Conservation (phyloP, 2,113 vertebrate species). For the Oryctolagus cuniculus region DNA sequence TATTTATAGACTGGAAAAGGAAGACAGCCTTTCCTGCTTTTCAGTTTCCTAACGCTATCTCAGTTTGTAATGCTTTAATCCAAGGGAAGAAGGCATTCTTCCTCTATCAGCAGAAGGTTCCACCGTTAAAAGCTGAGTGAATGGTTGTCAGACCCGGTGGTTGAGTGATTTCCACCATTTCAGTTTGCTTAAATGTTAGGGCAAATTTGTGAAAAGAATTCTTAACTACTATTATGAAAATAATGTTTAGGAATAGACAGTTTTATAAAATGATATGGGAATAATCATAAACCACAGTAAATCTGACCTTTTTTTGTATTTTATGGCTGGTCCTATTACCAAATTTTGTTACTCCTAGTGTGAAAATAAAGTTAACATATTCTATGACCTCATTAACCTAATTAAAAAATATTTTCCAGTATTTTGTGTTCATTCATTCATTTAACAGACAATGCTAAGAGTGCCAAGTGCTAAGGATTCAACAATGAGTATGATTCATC, state of each 20-base stretch:
- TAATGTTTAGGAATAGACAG: no score
- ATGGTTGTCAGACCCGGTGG: not conserved
- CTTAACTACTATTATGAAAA: not conserved
- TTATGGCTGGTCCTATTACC: not conserved
- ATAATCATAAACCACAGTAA: not conserved
- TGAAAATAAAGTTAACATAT: slow-evolving; percentile 49
- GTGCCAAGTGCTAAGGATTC: slow-evolving; percentile 15
- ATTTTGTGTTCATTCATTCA: slow-evolving; percentile 34
- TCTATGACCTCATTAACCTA: not conserved
- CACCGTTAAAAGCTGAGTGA: not conserved
- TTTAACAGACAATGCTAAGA: slow-evolving; percentile 36
- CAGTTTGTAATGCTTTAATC: slow-evolving; percentile 32
- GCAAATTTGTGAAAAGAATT: slow-evolving; percentile 17
- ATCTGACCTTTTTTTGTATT: not conserved
- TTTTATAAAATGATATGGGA: not conserved
- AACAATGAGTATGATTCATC: not conserved
- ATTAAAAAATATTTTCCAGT: not conserved
- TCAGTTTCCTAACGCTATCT: slow-evolving; percentile 71
- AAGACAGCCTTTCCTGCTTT: slow-evolving; percentile 80
- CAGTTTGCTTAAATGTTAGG: slow-evolving; percentile 53
- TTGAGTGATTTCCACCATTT: slow-evolving; percentile 28
- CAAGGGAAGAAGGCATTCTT: slow-evolving; percentile 55
- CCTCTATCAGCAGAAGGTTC: slow-evolving; percentile 23
- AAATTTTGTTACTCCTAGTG: slow-evolving; percentile 49
- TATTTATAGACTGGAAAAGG: slow-evolving; percentile 79